Conservation (phyloP, 2,888 invertebrate genomes). For the Liposcelis brunnea region DNA sequence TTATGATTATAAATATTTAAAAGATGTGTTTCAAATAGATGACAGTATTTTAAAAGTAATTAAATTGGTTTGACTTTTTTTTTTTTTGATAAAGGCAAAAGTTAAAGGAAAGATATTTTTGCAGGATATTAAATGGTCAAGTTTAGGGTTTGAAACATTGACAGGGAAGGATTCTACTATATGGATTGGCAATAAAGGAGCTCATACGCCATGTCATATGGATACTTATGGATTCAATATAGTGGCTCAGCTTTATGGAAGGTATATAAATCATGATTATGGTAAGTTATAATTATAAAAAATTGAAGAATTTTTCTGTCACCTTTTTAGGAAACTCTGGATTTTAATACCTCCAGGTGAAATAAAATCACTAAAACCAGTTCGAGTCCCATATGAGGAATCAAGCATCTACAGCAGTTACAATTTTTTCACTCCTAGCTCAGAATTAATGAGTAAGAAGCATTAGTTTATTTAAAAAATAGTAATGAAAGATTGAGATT, state of each 20-base stretch:
- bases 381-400: conserved; percentile 88
- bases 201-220: conserved; percentile 86
- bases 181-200: conserved; percentile 75
- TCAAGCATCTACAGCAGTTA: conserved; percentile 80
- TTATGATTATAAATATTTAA: conserved; percentile 70
- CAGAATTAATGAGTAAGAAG: background rate
- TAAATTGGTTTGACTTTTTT: background rate
- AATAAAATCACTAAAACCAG: conserved; percentile 45
- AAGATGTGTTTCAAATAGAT: conserved; percentile 24
- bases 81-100: conserved; percentile 12
- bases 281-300: conserved; percentile 2
- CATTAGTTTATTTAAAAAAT: background rate
- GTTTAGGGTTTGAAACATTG: conserved; percentile 53
- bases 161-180: conserved; percentile 53
- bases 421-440: conserved; percentile 52
- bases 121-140: conserved; percentile 40
- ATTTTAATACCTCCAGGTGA: conserved; percentile 70
- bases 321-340: conserved; percentile 62
- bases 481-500: background rate
- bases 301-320: background rate
- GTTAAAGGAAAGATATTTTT: conserved; percentile 15
- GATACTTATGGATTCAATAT: conserved; percentile 92
- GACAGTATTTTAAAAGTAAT: conserved; percentile 12
- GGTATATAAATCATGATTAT: conserved; percentile 30
- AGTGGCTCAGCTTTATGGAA: conserved; percentile 74